These are phyloP conservation scores for Drosophila lowei DNA, from an alignment of 1,140 invertebrate species.

Conservation along the genomic window DNA sequence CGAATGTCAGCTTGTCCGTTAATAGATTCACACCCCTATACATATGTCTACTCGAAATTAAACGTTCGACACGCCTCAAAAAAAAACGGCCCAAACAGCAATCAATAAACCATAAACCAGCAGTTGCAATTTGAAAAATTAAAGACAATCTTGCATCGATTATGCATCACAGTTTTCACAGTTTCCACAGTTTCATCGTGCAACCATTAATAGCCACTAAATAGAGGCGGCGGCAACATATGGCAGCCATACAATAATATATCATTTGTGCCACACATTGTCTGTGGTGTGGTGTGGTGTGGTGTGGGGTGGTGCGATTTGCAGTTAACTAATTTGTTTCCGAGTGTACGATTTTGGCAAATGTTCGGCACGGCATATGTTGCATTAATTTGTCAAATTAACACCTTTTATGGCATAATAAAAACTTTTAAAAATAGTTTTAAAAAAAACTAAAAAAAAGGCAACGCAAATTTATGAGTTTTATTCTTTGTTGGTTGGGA, in stretches of 20 bases:
- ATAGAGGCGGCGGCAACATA: constrained; percentile 17
- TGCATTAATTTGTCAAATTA: constrained; percentile 79
- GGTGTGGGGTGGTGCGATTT: not conserved
- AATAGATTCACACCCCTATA: too few relatives aligned
- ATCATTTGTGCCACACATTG: constrained; percentile 29
- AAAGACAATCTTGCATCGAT: constrained; percentile 41
- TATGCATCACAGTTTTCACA: constrained; percentile 7
- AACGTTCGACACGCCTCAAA: constrained; percentile 15
- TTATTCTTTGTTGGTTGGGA: constrained; percentile 34
- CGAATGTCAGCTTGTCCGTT: too few relatives aligned
- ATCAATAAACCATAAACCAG: constrained; percentile 23
- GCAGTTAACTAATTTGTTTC: constrained; percentile 53
- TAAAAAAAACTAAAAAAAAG: constrained; percentile 59
- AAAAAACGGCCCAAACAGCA: constrained; percentile 5
- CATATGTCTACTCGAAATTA: not conserved
- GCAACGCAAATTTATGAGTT: constrained; percentile 67
- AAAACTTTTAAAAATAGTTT: constrained; percentile 62
- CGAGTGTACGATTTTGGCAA: constrained; percentile 44
- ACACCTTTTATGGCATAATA: constrained; percentile 68
- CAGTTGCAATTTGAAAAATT: constrained; percentile 33
- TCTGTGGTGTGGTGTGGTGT: not conserved
- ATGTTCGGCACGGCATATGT: constrained; percentile 31
- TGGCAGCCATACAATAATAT: constrained; percentile 27
- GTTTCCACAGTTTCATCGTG: constrained; percentile 35
- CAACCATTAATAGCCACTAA: constrained; percentile 34